phyloP scores from a whole-genome alignment of 2,888 invertebrate genomes.

The Tenthredo distinguenda region DNA sequence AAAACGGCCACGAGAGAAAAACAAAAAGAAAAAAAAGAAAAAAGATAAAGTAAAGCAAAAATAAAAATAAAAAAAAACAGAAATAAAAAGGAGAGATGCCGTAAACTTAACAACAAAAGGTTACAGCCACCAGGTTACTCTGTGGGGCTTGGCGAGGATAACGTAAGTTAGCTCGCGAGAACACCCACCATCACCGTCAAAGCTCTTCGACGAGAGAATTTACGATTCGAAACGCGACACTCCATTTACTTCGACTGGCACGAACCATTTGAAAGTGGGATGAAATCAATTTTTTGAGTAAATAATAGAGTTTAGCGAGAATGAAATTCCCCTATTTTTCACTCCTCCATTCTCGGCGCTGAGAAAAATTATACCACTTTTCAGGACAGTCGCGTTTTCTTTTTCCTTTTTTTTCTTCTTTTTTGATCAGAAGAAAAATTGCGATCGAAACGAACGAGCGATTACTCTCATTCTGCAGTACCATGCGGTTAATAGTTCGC shows the following conservation, averaged over 20 bases:
- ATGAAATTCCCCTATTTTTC: background rate
- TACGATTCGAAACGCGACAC: slow-evolving; percentile 42
- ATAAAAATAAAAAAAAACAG: too few species aligned
- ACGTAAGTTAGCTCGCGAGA: background rate
- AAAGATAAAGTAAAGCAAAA: background rate
- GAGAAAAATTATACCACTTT: too few species aligned
- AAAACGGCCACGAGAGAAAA: background rate
- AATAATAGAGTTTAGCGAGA: slow-evolving; percentile 37
- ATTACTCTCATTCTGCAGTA: background rate
- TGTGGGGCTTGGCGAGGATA: background rate
- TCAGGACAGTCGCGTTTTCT: too few species aligned
- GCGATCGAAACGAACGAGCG: background rate
- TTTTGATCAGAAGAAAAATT: background rate
- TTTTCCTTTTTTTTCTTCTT: too few species aligned
- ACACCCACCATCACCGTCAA: background rate
- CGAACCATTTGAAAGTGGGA: slow-evolving; percentile 33
- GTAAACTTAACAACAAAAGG: slow-evolving; percentile 37
- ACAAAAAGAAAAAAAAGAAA: too few species aligned
- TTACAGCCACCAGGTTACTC: slow-evolving; percentile 22
- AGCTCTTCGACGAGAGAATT: slow-evolving; percentile 19
- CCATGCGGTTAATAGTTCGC: background rate
- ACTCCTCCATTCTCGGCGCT: too few species aligned
- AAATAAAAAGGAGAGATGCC: background rate
- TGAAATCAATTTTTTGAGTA: slow-evolving; percentile 36
- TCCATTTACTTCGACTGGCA: slow-evolving; percentile 36